Evolutionary conservation across 2,888 invertebrate species (phyloP), one percentile per base, ranked within the genome.

Genomic region (Phytoseiulus persimilis): DNA sequence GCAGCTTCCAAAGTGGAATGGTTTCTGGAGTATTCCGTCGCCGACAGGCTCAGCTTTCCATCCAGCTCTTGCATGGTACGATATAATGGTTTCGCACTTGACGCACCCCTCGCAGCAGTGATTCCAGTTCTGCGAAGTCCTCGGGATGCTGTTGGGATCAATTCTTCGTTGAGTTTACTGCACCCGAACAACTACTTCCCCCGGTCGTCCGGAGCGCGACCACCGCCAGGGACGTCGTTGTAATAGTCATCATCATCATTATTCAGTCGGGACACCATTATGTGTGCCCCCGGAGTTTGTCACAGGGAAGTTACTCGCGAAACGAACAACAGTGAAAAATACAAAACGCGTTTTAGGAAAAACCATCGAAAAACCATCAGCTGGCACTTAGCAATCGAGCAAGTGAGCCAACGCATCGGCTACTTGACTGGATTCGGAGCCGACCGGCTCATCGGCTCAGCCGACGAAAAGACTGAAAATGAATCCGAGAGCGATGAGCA

Each of bases 391-490:
- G 65, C 65, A 28, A 65, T 65, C 65, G 65, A 65, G 65, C 14
- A 23, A 65, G 23, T 28, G 23, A 28, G 65, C 65, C 65, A 28
- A 28, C 28, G 65, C 65, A 18, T 23, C 65, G 65, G 65, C 65
- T 65, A 23, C 65, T 65, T 28, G 65, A 65, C 9, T 65, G 23
- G 65, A 65, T 65, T 65, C 65, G 28, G 18, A 65, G 65, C 65
- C 28, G 28, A 65, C 65, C 18, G 65, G 65, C 65, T 65, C 28
- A 65, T 23, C 11, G 18, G 65, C 65, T 28, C 11, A 65, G 28
- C 65, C 65, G 65, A 65, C 65, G 65, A 65, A 65, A 65, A 65
- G 65, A 65, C 65, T 65, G 65, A 65, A 65, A 65, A 65, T 65
- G 65, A 65, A 65, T 65, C 65, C 65, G 65, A 65, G 18, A 65